A percentile compares a stretch with the other conserved stretches of the same genome.
Evolutionary conservation across 2,888 invertebrate genomes (phyloP).

Genomic region (Temnothorax ravouxi): DNA sequence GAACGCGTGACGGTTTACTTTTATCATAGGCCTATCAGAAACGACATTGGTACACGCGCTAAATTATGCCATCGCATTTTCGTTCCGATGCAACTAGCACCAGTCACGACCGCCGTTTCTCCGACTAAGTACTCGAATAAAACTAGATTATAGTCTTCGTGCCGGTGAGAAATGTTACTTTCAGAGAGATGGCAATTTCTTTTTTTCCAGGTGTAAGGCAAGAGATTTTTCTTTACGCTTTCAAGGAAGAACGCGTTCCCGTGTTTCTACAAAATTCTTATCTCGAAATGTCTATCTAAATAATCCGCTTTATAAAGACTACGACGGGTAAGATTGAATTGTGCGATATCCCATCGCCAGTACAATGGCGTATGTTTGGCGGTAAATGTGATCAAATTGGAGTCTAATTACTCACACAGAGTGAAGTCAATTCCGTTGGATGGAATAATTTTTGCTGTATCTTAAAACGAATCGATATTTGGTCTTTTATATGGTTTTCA

Average conservation of each 20-base stretch:
- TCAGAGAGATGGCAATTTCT: constrained; percentile 58
- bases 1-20: constrained; percentile 24
- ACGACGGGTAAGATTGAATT: constrained; percentile 62
- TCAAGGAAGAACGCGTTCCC: constrained; percentile 48
- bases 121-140: constrained; percentile 64
- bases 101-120: constrained; percentile 28
- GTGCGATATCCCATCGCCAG: constrained; percentile 65
- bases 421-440: background rate
- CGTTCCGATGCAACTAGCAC: constrained; percentile 59
- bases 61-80: constrained; percentile 64
- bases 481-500: background rate
- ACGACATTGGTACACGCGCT: constrained; percentile 53
- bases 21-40: constrained; percentile 20
- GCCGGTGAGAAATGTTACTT: constrained; percentile 61
- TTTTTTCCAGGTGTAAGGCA: constrained; percentile 67
- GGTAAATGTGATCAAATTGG: constrained; percentile 38
- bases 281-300: constrained; percentile 65
- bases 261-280: constrained; percentile 68
- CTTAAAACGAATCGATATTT: constrained; percentile 9
- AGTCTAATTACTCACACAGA: background rate
- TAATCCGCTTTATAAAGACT: constrained; percentile 57
- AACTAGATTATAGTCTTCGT: constrained; percentile 51
- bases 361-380: constrained; percentile 58
- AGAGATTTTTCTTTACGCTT: constrained; percentile 60
- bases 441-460: background rate